These are phyloP conservation scores for Oligia strigilis DNA, from an alignment of 2,888 invertebrate species.

Conservation along the genomic window DNA sequence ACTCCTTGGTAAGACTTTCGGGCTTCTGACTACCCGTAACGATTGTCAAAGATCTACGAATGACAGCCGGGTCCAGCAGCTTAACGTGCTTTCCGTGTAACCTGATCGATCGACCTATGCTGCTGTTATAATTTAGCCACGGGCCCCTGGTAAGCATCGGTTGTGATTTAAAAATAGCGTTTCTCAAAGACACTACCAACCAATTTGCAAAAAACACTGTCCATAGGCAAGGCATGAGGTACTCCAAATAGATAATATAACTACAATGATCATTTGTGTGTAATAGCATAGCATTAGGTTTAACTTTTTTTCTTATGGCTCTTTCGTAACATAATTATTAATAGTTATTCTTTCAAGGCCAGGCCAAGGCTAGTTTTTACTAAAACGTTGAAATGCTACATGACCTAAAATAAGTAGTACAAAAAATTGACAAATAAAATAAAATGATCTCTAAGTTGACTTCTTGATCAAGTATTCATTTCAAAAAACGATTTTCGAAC, in stretches of 20 bases:
- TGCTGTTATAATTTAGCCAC: too few relatives aligned
- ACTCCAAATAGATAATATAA: neutral
- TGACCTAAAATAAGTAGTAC: neutral
- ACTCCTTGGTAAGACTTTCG: too few relatives aligned
- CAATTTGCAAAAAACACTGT: neutral
- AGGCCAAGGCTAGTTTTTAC: neutral
- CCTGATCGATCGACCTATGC: too few relatives aligned
- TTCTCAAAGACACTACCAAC: neutral
- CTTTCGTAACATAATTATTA: neutral
- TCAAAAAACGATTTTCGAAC: fast-evolving
- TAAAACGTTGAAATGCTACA: neutral
- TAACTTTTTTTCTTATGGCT: neutral
- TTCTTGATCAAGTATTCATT: neutral
- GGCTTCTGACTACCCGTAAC: too few relatives aligned
- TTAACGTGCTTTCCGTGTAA: too few relatives aligned
- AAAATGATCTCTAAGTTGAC: neutral
- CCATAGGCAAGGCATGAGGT: neutral
- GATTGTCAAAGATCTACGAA: too few relatives aligned
- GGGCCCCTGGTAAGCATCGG: neutral
- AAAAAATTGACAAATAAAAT: too few relatives aligned
- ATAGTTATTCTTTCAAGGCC: neutral
- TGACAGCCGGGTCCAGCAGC: too few relatives aligned
- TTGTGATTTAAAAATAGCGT: neutral
- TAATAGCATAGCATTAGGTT: neutral
- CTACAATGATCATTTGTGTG: neutral